Percentiles rank a stretch among this genome's conserved stretches.
Evolutionary conservation across 2,888 invertebrate species (phyloP).

Genomic region (Trichopria drosophilae): DNA sequence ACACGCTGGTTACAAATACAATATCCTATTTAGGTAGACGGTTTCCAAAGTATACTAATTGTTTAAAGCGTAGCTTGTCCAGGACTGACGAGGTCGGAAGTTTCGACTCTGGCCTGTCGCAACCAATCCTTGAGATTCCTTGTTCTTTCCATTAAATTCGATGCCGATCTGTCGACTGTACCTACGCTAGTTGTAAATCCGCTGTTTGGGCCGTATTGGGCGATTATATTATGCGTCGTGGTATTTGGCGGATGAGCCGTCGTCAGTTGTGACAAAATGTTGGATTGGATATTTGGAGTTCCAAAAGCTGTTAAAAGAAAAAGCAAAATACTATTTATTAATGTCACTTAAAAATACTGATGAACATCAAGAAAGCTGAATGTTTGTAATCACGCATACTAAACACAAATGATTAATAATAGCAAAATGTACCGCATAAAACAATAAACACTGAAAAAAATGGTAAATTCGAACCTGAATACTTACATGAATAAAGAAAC

Average conservation of each 20-base stretch:
- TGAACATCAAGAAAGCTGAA: too few species aligned
- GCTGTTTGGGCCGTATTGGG: conserved; percentile 55
- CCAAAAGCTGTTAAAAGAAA: conserved; percentile 46
- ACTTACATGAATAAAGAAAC: too few species aligned
- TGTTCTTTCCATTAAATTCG: conserved; percentile 68
- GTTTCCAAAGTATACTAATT: conserved; percentile 13
- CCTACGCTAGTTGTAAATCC: conserved; percentile 56
- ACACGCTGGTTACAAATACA: too few species aligned
- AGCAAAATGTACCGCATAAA: too few species aligned
- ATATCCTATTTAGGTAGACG: too few species aligned
- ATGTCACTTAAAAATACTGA: too few species aligned
- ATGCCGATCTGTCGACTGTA: conserved; percentile 62
- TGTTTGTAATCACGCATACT: too few species aligned
- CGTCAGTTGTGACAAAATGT: conserved; percentile 53
- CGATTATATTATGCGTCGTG: conserved; percentile 55
- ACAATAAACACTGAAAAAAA: too few species aligned
- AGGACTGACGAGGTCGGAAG: conserved; percentile 50
- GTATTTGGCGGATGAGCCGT: conserved; percentile 49
- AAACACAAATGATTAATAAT: too few species aligned
- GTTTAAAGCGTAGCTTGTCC: conserved; percentile 54
- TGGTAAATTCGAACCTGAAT: too few species aligned
- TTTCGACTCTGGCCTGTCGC: conserved; percentile 60
- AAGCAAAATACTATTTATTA: conserved; percentile 1
- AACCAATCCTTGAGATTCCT: conserved; percentile 70
- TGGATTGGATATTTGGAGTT: conserved; percentile 55